A percentile compares a stretch with the other conserved stretches of the same genome.
Conservation (phyloP, 2,797 vertebrate genomes). For the Distichodus sexfasciatus region DNA sequence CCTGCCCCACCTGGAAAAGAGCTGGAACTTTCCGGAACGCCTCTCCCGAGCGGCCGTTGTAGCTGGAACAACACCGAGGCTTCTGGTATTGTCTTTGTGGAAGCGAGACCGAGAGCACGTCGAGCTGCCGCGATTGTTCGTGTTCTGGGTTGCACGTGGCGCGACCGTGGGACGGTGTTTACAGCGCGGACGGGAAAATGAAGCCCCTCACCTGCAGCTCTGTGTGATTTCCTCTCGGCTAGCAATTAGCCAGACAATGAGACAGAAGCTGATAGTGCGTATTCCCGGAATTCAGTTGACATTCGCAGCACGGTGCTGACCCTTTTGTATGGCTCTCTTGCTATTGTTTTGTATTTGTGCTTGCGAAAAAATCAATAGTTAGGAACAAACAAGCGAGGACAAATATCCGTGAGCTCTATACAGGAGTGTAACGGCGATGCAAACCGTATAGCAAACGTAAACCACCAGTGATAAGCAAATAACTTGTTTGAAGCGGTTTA, state of each 20-base stretch:
- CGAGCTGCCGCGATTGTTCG: constrained; percentile 32
- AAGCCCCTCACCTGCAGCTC: neutral
- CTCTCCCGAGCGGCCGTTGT: constrained; percentile 5
- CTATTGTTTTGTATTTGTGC: too few species aligned
- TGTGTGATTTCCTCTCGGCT: neutral
- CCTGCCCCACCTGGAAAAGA: too few species aligned
- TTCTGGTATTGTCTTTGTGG: neutral
- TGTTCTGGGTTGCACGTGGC: too few species aligned
- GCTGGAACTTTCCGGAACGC: neutral
- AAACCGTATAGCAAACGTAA: too few species aligned
- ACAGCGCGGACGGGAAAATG: neutral
- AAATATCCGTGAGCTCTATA: too few species aligned
- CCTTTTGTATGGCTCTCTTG: neutral
- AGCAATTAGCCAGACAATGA: neutral
- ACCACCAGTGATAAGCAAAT: too few species aligned
- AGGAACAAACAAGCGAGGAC: too few species aligned
- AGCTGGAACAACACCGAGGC: constrained; percentile 9
- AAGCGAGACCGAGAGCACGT: neutral
- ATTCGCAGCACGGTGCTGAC: neutral
- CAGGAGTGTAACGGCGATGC: too few species aligned
- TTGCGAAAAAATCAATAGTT: too few species aligned
- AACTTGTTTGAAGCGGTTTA: too few species aligned
- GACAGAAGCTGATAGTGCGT: neutral
- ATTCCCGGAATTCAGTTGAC: neutral
- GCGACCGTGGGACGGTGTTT: constrained; percentile 11